A percentile compares a stretch with the other conserved stretches of the same genome.
Evolutionary conservation across 2,113 vertebrate genomes (phyloP).

Genomic region (Mesembrinibis cayennensis): DNA sequence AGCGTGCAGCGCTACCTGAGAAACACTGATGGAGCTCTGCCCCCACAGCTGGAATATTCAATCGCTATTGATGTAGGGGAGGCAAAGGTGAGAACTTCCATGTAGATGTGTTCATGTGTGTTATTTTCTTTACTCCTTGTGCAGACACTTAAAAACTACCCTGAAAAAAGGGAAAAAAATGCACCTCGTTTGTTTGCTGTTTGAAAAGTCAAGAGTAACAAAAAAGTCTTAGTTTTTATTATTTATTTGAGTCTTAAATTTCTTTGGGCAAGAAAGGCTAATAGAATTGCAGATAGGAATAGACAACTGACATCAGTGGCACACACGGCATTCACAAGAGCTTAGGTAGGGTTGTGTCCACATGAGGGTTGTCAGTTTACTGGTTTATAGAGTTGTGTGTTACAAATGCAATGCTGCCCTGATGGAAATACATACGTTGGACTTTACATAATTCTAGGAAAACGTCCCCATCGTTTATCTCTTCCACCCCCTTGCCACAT

Average conservation of each 20-base stretch:
- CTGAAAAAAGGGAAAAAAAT: rapidly evolving
- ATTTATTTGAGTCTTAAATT: background rate
- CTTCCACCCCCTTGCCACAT: background rate
- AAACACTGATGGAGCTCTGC: constrained; percentile 33
- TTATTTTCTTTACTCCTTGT: background rate
- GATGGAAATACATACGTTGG: background rate
- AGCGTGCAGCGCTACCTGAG: constrained; percentile 63
- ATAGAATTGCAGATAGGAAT: background rate
- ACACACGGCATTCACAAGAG: background rate
- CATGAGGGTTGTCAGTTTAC: background rate
- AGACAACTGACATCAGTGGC: background rate
- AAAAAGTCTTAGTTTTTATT: background rate
- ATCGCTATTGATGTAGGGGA: constrained; percentile 62
- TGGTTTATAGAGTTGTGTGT: background rate
- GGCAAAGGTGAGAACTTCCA: constrained; percentile 61
- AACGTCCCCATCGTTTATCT: background rate
- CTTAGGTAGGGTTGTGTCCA: background rate
- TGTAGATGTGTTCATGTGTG: background rate
- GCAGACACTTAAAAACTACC: background rate
- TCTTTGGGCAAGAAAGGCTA: background rate
- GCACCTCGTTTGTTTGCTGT: background rate
- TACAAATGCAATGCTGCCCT: background rate
- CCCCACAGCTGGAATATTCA: constrained; percentile 66
- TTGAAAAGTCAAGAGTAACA: background rate
- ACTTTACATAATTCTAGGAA: background rate